Evolutionary conservation across 2,797 vertebrate genomes (phyloP), one percentile per base, ranked within the genome.

Genomic region (Megaceryle alcyon): DNA sequence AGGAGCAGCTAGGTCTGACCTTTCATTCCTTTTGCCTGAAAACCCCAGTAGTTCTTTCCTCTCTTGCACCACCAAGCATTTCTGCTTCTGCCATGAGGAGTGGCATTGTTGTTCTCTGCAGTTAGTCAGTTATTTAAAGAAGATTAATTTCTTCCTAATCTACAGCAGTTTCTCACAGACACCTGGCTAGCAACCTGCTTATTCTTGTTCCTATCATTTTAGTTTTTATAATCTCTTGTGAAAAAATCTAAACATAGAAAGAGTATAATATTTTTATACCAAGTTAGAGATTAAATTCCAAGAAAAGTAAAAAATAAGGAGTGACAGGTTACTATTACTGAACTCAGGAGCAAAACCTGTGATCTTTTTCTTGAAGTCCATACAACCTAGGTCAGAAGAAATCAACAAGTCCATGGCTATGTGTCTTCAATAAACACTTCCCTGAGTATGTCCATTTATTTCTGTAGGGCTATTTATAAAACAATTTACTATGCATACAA

Each of bases 121-220:
- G 63, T 68, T 66, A 92, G 57, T 22, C 59, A 31, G 73, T 56
- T 86, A 82, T 92, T 96, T 80, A 64, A 7, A 37, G 86, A 90
- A 56, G 72, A 53, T 0, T 0, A 46, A 17, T 87, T 88, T 59
- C 64, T 73, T 80, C 64, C 35, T 68, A 46, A 90, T 86, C 88
- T 78, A 63, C n/a, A 37, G 51, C 61, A 54, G 21, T 63, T 93
- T 88, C 43, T 79, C 35, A 37, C 4, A 11, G 49, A 78, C 49
- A 64, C n/a, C 39, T 51, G 37, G 25, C 33, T 35, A 72, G 14
- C 43, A 84, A 75, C 44, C 21, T 73, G 29, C 48, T 96, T 68
- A n/a, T 54, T 73, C 73, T 48, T 59, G n/a, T 21, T 73, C 41
- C 18, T 12, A 23, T 29, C 0, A 7, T 39, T 90, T 80, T 31